Percentiles rank a stretch among this genome's conserved stretches.
Evolutionary conservation across 2,113 vertebrate species (phyloP).

Genomic region (Amazona guildingii): DNA sequence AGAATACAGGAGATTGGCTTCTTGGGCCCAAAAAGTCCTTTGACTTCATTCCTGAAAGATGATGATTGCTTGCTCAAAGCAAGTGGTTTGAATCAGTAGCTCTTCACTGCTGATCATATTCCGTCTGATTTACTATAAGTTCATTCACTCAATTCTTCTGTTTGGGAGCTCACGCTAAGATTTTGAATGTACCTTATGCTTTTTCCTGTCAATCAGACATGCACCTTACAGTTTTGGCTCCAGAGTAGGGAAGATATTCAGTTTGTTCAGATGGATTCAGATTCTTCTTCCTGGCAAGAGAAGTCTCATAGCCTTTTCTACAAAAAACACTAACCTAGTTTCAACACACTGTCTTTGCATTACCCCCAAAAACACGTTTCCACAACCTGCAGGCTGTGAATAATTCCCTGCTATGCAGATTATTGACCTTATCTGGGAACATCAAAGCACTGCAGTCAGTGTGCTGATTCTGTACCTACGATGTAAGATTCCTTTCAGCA

Average conservation of each 20-base stretch:
- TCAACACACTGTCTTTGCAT: not conserved
- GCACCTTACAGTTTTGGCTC: not conserved
- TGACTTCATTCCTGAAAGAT: not conserved
- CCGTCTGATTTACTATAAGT: not conserved
- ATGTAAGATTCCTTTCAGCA: not conserved
- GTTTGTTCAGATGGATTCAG: not conserved
- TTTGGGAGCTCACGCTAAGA: not conserved
- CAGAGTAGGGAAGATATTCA: not conserved
- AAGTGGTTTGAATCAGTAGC: not conserved
- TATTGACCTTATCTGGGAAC: constrained; percentile 7
- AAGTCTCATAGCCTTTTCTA: not conserved
- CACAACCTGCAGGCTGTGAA: not conserved
- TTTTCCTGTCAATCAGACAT: not conserved
- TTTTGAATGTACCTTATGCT: not conserved
- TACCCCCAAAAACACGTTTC: not conserved
- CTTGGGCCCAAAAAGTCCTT: not conserved
- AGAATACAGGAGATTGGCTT: not conserved
- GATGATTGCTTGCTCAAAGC: not conserved
- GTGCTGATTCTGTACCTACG: not conserved
- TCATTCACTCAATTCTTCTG: not conserved
- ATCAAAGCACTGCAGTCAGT: not conserved
- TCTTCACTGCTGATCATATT: not conserved
- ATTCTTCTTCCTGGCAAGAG: not conserved
- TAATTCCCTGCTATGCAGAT: constrained; percentile 25
- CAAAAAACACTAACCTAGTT: not conserved